Percentiles rank a stretch among this genome's conserved stretches.
These are phyloP conservation scores for Verasper variegatus DNA, from an alignment of 2,113 vertebrate species.

Conservation along the genomic window DNA sequence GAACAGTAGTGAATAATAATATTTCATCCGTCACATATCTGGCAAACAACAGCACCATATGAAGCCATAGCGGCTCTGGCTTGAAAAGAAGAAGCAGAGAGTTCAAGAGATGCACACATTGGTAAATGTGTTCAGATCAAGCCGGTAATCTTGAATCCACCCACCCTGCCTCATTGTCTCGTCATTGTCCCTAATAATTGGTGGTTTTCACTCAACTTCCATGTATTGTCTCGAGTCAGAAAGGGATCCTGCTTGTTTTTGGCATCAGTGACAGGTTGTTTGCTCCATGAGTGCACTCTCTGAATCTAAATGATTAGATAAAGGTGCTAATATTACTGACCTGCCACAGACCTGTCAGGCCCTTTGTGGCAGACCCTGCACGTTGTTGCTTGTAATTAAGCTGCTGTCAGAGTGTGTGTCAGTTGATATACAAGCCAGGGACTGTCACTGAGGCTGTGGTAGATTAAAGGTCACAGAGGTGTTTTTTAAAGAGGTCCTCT, in stretches of 20 bases:
- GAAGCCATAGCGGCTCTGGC: no score
- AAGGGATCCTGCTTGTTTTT: constrained; percentile 12
- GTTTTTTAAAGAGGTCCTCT: constrained; percentile 3
- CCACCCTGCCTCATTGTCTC: background rate
- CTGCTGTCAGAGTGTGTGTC: background rate
- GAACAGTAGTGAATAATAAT: no score
- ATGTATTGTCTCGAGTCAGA: background rate
- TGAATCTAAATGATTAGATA: constrained; percentile 27
- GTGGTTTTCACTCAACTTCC: background rate
- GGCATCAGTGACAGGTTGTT: constrained; percentile 4
- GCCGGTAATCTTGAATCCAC: no score
- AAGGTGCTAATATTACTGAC: constrained; percentile 41
- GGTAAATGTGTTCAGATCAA: no score
- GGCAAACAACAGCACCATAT: no score
- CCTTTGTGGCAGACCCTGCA: background rate
- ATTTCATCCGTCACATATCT: no score
- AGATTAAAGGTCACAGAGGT: constrained; percentile 29
- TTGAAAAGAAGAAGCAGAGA: no score
- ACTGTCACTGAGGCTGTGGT: background rate
- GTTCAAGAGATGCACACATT: no score
- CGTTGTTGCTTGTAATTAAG: background rate
- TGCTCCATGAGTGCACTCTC: background rate
- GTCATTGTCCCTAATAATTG: background rate
- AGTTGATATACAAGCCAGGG: background rate
- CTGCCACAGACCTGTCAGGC: constrained; percentile 20